These are phyloP conservation scores for Spatula versicolor DNA, from an alignment of 2,797 vertebrate species.

Conservation along the genomic window DNA sequence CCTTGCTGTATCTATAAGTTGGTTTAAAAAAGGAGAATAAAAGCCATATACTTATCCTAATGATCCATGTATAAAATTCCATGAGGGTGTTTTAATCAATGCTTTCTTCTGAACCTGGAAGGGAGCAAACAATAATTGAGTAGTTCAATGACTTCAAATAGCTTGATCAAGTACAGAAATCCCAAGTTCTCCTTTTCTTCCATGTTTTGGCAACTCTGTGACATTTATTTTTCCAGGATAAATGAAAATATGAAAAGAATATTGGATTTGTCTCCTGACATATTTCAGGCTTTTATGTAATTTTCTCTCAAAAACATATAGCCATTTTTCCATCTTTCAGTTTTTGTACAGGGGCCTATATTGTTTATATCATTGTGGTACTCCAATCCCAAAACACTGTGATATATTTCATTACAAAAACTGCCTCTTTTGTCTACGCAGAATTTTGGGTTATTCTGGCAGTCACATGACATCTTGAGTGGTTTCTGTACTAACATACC, in stretches of 20 bases:
- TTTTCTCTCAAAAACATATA: neutral
- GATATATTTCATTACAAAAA: slow-evolving; percentile 2
- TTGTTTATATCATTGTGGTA: slow-evolving; percentile 5
- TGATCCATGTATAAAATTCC: neutral
- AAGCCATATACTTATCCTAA: neutral
- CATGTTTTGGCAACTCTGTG: neutral
- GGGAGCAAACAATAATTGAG: neutral
- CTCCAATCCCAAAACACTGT: neutral
- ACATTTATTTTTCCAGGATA: neutral
- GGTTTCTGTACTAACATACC: neutral
- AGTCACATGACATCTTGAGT: neutral
- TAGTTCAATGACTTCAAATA: neutral
- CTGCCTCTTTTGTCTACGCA: neutral
- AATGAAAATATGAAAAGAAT: neutral
- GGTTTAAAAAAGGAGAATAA: neutral
- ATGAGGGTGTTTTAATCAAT: neutral
- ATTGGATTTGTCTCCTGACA: neutral
- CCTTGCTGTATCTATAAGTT: neutral
- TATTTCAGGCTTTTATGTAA: rapidly evolving
- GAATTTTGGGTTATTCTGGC: neutral
- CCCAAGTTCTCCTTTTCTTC: neutral
- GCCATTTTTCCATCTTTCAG: neutral
- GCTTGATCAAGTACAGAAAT: neutral
- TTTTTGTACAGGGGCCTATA: slow-evolving; percentile 19
- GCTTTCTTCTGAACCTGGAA: neutral